Evolutionary conservation across 2,888 invertebrate genomes (phyloP).

Genomic region (Isotomurus palustris): DNA sequence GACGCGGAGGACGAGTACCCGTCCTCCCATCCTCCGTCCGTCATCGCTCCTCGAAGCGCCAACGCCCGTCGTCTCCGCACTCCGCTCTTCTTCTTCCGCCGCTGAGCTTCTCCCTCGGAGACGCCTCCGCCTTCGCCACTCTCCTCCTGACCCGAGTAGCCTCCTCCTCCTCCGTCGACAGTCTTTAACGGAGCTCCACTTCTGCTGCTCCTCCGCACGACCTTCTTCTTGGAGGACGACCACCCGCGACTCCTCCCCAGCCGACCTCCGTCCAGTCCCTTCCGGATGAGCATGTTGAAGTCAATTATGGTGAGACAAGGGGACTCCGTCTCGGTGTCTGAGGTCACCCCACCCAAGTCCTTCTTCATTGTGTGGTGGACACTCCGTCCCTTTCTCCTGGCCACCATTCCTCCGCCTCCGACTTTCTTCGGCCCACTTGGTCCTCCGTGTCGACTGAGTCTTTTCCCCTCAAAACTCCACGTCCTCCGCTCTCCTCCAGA

Average conservation of each 20-base stretch:
- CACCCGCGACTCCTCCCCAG: constrained; percentile 14
- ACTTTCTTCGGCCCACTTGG: constrained; percentile 46
- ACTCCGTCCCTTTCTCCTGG: constrained; percentile 12
- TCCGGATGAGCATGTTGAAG: constrained; percentile 64
- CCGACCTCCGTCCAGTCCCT: constrained; percentile 53
- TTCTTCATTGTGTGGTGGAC: neutral
- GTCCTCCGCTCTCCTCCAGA: neutral
- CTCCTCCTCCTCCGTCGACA: neutral
- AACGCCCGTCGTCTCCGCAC: constrained; percentile 34
- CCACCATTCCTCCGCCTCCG: constrained; percentile 46
- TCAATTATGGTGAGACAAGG: constrained; percentile 69
- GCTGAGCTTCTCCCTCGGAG: neutral
- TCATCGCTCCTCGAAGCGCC: constrained; percentile 39
- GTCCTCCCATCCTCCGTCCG: constrained; percentile 44
- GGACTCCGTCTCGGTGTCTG: constrained; percentile 52
- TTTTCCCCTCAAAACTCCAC: neutral
- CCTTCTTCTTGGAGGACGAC: no score
- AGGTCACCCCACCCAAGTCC: constrained; percentile 5
- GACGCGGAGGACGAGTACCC: constrained; percentile 35
- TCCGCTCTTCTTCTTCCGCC: constrained; percentile 11
- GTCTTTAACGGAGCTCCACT: neutral
- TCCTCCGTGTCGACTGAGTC: no score
- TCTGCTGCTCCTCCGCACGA: neutral
- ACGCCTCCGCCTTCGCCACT: no score
- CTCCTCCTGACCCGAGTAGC: neutral